Evolutionary conservation across 2,888 invertebrate genomes (phyloP).

Genomic region (Lasioglossum villosulum): DNA sequence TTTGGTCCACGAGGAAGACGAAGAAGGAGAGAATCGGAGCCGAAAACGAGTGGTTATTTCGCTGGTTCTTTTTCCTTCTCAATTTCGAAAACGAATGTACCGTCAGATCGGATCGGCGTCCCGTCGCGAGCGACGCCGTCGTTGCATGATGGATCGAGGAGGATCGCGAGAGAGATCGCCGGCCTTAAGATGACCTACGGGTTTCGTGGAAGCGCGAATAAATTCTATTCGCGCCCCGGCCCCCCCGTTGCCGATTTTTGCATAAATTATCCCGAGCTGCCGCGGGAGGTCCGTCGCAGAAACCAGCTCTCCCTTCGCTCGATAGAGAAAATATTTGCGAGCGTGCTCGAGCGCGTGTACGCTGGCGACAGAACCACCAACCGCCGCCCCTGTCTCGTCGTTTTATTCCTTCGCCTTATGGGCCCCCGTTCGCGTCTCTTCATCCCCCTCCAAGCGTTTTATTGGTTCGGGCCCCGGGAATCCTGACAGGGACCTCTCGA

Average conservation of each 20-base stretch:
- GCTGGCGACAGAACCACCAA: slow-evolving; percentile 35
- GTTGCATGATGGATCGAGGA: slow-evolving; percentile 59
- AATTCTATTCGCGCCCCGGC: slow-evolving; percentile 49
- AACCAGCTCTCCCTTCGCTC: neutral
- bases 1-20: neutral
- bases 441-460: neutral
- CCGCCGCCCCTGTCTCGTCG: neutral
- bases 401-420: slow-evolving; percentile 33
- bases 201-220: slow-evolving; percentile 58
- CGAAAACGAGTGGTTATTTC: neutral
- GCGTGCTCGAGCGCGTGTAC: slow-evolving; percentile 22
- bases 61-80: neutral
- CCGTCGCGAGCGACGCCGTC: slow-evolving; percentile 54
- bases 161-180: neutral
- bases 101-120: slow-evolving; percentile 42
- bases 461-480: neutral
- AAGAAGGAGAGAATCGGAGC: neutral
- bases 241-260: slow-evolving; percentile 42
- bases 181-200: slow-evolving; percentile 21
- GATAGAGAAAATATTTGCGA: slow-evolving; percentile 63
- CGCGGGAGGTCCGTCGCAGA: slow-evolving; percentile 55
- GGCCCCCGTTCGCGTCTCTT: neutral
- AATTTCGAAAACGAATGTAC: slow-evolving; percentile 8
- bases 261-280: slow-evolving; percentile 63
- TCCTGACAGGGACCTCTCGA: slow-evolving; percentile 13